phyloP scores from a whole-genome alignment of 2,888 invertebrate species.

The Ypsolopha sequella region DNA sequence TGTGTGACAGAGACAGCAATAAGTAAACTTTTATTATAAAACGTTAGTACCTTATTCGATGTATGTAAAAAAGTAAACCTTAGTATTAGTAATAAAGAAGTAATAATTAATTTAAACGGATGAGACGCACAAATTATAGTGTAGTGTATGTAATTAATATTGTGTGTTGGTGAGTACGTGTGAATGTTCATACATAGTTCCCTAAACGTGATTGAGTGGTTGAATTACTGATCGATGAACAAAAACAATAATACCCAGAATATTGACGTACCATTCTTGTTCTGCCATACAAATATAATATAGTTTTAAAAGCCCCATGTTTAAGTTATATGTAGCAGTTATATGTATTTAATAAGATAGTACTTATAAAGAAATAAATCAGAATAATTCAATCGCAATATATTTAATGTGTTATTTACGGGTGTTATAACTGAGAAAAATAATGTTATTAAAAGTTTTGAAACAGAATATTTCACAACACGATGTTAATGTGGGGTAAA shows the following conservation, averaged over 20 bases:
- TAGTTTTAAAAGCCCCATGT: too few species aligned
- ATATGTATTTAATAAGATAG: too few species aligned
- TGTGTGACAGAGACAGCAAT: constrained; percentile 67
- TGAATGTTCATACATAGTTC: background rate
- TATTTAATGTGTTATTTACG: too few species aligned
- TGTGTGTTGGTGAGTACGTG: background rate
- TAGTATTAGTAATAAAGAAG: constrained; percentile 15
- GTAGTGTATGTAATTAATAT: constrained; percentile 26
- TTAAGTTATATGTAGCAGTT: too few species aligned
- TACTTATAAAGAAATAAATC: too few species aligned
- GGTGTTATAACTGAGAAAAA: too few species aligned
- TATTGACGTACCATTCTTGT: background rate
- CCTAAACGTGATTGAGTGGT: background rate
- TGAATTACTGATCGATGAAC: background rate
- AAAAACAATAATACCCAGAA: background rate
- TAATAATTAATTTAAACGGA: constrained; percentile 28
- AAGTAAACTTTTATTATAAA: constrained; percentile 22
- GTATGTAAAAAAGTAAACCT: constrained; percentile 23
- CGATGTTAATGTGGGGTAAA: too few species aligned
- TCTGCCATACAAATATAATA: too few species aligned
- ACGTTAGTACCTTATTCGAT: constrained; percentile 24
- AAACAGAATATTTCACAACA: too few species aligned
- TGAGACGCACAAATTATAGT: constrained; percentile 67
- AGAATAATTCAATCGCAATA: too few species aligned
- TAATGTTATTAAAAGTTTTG: too few species aligned